Evolutionary conservation across 2,888 invertebrate species (phyloP), one percentile per base, ranked within the genome.

Genomic region (Eulithis prunata): DNA sequence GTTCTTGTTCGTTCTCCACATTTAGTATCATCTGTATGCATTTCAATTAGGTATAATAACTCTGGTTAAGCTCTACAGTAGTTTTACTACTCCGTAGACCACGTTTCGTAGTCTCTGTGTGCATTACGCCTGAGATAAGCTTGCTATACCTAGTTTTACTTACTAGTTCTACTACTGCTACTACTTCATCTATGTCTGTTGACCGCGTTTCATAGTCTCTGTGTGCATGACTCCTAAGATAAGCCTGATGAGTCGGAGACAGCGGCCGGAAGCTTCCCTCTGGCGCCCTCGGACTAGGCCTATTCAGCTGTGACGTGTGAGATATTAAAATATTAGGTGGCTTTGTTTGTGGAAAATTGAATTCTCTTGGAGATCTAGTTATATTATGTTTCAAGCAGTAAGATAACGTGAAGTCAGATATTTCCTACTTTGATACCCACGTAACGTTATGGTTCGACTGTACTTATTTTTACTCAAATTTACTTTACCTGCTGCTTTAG

Each of bases 241-340:
- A 90, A 88, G 88, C 84, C 86, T 89, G 91, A 89, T 88, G 90
- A 88, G 89, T 81, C 87, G 89, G 88, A 91, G 91, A 91, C 91
- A 89, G 88, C 87, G 86, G 82, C 84, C 87, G 91, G 90, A 91
- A 87, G 84, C 78, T 80, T 69, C 75, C 81, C 83, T 75, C 80
- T 73, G 70, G 74, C 74, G 57, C 78, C 83, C 83, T 59, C 62
- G 54, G 62, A 62, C 65, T 81, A 85, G 84, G 85, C 84, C 88
- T 86, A 88, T 87, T 87, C 87, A 85, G 82, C 78, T 80, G 81
- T 82, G 82, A 84, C 83, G 76, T 72, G 72, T 52, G 77, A 76
- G 71, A 80, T 81, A 82, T 81, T 83, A 81, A 83, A 82, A 78
- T 80, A 77, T 75, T 74, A 73, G 66, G 72, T 71, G 71, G 73